Evolutionary conservation across 2,113 vertebrate genomes (phyloP).

Genomic region (Pachypanchax playfairii): DNA sequence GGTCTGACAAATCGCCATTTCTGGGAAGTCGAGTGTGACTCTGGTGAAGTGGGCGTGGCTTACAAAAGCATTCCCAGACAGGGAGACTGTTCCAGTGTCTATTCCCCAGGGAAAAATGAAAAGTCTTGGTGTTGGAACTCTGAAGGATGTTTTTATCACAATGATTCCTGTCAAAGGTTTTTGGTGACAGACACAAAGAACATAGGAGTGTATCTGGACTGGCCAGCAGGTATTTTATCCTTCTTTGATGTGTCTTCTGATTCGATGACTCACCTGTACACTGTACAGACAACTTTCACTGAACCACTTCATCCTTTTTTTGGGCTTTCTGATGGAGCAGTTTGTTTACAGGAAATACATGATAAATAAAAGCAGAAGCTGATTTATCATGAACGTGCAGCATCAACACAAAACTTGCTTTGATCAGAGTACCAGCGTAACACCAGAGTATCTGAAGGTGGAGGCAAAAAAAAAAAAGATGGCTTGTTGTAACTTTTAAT

Average conservation of each 20-base stretch:
- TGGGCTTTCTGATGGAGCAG: fast-evolving
- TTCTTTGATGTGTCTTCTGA: constrained; percentile 34
- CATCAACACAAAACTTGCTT: not conserved
- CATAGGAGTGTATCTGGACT: constrained; percentile 41
- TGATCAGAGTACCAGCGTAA: too few species aligned
- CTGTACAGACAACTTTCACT: constrained; percentile 28
- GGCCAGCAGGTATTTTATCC: constrained; percentile 42
- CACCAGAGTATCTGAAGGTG: too few species aligned
- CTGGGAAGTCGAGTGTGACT: constrained; percentile 28
- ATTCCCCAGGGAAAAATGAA: not conserved
- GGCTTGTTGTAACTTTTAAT: too few species aligned
- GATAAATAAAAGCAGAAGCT: not conserved
- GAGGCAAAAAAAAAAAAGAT: too few species aligned
- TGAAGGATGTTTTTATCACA: not conserved
- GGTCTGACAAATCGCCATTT: constrained; percentile 37
- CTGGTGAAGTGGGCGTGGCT: constrained; percentile 14
- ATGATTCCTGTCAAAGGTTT: not conserved
- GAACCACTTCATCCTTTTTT: constrained; percentile 40
- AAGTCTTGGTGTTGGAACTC: constrained; percentile 28
- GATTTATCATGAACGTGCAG: not conserved
- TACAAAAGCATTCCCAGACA: constrained; percentile 29
- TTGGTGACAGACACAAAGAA: fast-evolving
- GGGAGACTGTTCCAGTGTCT: not conserved
- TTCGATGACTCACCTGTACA: constrained; percentile 25
- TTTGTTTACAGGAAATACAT: constrained; percentile 3